phyloP scores from a whole-genome alignment of 2,797 vertebrate genomes.

The Hoplostethus atlanticus region DNA sequence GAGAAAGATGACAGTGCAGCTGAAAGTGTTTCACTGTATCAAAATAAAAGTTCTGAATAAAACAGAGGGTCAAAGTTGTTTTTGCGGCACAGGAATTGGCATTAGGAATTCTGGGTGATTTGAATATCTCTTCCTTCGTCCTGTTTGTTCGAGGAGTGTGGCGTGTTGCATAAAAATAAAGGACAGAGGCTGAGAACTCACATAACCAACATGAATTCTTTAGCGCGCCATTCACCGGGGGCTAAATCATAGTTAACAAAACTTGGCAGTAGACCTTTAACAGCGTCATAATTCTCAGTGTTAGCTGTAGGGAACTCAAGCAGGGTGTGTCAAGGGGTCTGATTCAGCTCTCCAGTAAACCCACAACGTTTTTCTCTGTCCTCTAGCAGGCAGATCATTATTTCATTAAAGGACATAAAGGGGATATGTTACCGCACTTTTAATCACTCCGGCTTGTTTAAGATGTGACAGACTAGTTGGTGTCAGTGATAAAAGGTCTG shows the following conservation, averaged over 20 bases:
- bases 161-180: constrained; percentile 11
- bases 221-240: constrained; percentile 37
- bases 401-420: constrained; percentile 64
- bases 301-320: constrained; percentile 51
- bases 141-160: constrained; percentile 37
- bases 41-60: constrained; percentile 72
- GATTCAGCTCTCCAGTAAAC: constrained; percentile 38
- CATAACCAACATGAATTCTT: constrained; percentile 35
- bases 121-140: constrained; percentile 21
- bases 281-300: constrained; percentile 55
- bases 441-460: constrained; percentile 64
- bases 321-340: constrained; percentile 39
- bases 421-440: constrained; percentile 50
- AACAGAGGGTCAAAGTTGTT: constrained; percentile 54
- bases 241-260: constrained; percentile 63
- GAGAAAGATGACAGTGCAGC: constrained; percentile 63
- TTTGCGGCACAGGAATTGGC: constrained; percentile 46
- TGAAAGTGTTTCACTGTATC: constrained; percentile 75
- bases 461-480: constrained; percentile 64
- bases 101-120: constrained; percentile 35
- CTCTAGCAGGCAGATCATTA: constrained; percentile 56
- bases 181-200: constrained; percentile 13
- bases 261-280: constrained; percentile 70
- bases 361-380: constrained; percentile 28
- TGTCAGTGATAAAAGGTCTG: constrained; percentile 70